These are phyloP conservation scores for Limnodromus scolopaceus DNA, from an alignment of 2,797 vertebrate genomes.

Conservation along the genomic window DNA sequence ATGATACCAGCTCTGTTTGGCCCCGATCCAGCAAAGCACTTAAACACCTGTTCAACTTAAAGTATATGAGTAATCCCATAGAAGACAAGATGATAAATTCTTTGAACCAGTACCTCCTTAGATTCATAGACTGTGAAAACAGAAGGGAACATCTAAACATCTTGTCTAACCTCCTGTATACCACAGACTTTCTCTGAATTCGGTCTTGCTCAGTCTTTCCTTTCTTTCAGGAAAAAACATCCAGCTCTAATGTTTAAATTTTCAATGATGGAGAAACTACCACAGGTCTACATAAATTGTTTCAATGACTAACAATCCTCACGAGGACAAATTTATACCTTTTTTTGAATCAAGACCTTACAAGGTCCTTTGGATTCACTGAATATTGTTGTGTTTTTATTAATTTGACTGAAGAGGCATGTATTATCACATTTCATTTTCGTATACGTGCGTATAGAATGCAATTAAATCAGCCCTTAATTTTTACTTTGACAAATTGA, in stretches of 20 bases:
- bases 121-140: conserved; percentile 19
- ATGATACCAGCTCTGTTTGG: not conserved
- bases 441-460: not conserved
- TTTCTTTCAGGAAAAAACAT: not conserved
- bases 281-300: not conserved
- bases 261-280: not conserved
- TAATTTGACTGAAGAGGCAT: not conserved
- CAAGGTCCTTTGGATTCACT: not conserved
- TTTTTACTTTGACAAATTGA: not conserved
- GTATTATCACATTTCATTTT: not conserved
- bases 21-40: conserved; percentile 47
- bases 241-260: not conserved
- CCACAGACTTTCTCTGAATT: not conserved
- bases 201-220: not conserved
- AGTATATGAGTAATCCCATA: conserved; percentile 33
- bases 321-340: not conserved
- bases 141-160: conserved; percentile 34
- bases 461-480: not conserved
- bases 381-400: not conserved
- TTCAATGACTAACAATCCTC: not conserved
- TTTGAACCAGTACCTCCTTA: conserved; percentile 19
- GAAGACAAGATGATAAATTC: conserved; percentile 51
- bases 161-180: conserved; percentile 28
- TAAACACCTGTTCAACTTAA: conserved; percentile 54
- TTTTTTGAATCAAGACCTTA: not conserved